A percentile compares a stretch with the other conserved stretches of the same genome.
Evolutionary conservation across 2,113 vertebrate species (phyloP).

Genomic region (Lepisosteus osseus): DNA sequence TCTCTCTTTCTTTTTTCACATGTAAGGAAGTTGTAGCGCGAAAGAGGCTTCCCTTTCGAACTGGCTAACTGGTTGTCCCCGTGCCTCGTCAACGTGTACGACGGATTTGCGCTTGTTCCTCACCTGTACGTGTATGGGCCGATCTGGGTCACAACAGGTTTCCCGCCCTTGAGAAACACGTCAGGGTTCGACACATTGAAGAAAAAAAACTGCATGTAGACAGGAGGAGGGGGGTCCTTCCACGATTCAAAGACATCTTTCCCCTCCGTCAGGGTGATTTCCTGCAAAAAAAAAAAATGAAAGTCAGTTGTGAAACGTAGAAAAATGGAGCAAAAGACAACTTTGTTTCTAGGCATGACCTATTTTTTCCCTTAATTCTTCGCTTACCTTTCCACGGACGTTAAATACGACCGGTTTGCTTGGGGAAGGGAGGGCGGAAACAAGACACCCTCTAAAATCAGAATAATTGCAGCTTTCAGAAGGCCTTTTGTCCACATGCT

Average conservation of each 20-base stretch:
- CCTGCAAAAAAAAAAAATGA: slow-evolving; percentile 54
- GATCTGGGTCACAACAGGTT: slow-evolving; percentile 70
- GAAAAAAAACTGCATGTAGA: slow-evolving; percentile 90
- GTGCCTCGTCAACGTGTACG: background rate
- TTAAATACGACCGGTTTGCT: too few species aligned
- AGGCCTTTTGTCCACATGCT: too few species aligned
- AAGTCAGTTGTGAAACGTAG: too few species aligned
- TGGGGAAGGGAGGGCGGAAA: too few species aligned
- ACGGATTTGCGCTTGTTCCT: background rate
- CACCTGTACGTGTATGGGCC: slow-evolving; percentile 94
- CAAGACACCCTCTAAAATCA: too few species aligned
- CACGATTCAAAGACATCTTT: slow-evolving; percentile 81
- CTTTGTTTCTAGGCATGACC: too few species aligned
- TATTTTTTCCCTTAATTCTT: too few species aligned
- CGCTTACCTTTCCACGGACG: too few species aligned
- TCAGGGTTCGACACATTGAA: slow-evolving; percentile 85
- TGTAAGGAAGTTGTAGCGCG: background rate
- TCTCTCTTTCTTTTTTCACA: background rate
- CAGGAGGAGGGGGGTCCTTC: slow-evolving; percentile 82
- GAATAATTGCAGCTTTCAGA: too few species aligned
- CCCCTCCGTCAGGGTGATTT: slow-evolving; percentile 80
- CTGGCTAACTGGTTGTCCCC: background rate
- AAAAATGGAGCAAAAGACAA: too few species aligned
- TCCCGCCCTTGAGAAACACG: slow-evolving; percentile 72
- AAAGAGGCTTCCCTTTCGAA: slow-evolving; percentile 13